Conservation (phyloP, 2,797 vertebrate genomes). For the Pteronotus mesoamericanus region DNA sequence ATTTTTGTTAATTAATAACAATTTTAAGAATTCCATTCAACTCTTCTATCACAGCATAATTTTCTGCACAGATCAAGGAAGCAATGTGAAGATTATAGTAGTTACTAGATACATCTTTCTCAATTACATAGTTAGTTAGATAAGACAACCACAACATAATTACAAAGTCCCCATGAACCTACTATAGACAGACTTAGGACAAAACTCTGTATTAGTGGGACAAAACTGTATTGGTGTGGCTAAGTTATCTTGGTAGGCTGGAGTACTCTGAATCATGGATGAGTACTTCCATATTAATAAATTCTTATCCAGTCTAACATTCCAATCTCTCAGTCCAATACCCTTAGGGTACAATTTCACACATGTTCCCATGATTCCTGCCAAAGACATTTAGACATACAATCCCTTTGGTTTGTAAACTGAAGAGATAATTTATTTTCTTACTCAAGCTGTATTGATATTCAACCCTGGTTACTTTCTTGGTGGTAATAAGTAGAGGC, state of each 20-base stretch:
- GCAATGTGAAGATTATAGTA: not conserved
- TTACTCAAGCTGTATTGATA: not conserved
- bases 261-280: not conserved
- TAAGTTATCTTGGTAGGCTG: not conserved
- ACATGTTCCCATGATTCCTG: not conserved
- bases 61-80: not conserved
- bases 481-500: not conserved
- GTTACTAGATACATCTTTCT: not conserved
- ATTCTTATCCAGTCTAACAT: not conserved
- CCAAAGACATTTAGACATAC: not conserved
- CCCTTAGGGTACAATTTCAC: not conserved
- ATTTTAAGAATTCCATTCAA: not conserved
- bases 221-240: not conserved
- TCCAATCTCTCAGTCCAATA: not conserved
- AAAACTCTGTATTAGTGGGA: not conserved
- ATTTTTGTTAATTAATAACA: not conserved
- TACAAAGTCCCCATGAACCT: not conserved
- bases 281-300: not conserved
- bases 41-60: not conserved
- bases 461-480: not conserved
- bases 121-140: not conserved
- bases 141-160: not conserved
- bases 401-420: not conserved
- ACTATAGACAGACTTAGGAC: not conserved
- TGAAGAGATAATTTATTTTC: not conserved